Percentiles rank a stretch among this genome's conserved stretches.
phyloP scores from a whole-genome alignment of 2,797 vertebrate genomes.

The Crenichthys baileyi region DNA sequence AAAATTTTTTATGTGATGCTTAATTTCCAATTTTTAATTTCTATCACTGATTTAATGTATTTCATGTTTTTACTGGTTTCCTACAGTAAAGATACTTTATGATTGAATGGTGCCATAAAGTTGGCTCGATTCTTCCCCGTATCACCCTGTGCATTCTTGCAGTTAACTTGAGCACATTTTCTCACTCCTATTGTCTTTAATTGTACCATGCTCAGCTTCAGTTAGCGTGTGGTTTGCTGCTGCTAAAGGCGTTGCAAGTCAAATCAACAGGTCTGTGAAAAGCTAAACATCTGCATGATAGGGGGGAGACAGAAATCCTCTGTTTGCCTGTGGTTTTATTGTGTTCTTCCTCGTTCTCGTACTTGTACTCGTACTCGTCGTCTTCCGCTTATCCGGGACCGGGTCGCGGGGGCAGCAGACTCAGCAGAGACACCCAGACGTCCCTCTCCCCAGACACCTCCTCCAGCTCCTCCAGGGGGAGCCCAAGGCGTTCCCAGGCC shows the following conservation, averaged over 20 bases:
- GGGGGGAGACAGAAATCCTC: not conserved
- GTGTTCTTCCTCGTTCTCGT: too few species aligned
- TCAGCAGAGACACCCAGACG: too few species aligned
- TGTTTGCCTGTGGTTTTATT: not conserved
- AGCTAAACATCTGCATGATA: not conserved
- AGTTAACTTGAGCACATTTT: not conserved
- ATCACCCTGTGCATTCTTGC: not conserved
- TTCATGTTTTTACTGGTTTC: too few species aligned
- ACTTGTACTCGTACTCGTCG: too few species aligned
- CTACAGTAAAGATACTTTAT: not conserved
- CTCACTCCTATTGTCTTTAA: not conserved
- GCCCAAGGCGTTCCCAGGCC: too few species aligned
- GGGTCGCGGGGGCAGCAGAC: too few species aligned
- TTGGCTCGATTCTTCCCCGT: not conserved
- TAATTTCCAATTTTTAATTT: too few species aligned
- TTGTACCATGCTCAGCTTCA: not conserved
- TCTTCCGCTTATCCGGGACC: too few species aligned
- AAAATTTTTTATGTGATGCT: too few species aligned
- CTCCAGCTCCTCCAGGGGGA: too few species aligned
- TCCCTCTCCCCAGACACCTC: too few species aligned
- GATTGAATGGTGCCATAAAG: not conserved
- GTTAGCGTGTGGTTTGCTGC: constrained; percentile 3
- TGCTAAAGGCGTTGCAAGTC: constrained; percentile 6
- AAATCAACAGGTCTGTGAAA: not conserved
- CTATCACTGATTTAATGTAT: too few species aligned